Conservation (phyloP, 2,888 invertebrate species). For the Apodemia mormo region DNA sequence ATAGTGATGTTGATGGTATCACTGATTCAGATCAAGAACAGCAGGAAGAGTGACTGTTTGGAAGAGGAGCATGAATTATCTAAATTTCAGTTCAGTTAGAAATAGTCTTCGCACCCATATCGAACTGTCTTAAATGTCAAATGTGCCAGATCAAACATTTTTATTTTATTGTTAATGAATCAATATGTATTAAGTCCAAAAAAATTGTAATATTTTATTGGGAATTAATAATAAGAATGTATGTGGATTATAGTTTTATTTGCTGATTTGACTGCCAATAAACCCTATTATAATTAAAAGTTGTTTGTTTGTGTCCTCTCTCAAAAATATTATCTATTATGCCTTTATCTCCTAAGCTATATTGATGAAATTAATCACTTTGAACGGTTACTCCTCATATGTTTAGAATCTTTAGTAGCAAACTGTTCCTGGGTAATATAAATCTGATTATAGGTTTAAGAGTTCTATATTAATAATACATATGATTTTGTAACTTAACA, state of each 20-base stretch:
- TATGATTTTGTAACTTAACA: too few relatives aligned
- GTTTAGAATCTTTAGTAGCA: not conserved
- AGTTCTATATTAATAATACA: too few relatives aligned
- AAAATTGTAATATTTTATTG: not conserved
- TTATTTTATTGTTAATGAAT: not conserved
- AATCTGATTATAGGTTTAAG: too few relatives aligned
- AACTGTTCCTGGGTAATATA: too few relatives aligned
- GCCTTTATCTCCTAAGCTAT: not conserved
- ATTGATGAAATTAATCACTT: not conserved
- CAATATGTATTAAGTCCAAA: conserved; percentile 2
- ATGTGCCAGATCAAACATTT: not conserved
- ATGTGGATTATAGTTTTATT: not conserved
- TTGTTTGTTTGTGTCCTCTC: not conserved
- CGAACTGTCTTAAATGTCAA: not conserved
- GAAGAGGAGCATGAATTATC: not conserved
- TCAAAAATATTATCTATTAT: not conserved
- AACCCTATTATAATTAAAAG: not conserved
- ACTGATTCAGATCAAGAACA: not conserved
- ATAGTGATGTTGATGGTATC: not conserved
- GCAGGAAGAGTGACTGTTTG: not conserved
- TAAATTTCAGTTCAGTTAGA: not conserved
- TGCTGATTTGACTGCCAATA: not conserved
- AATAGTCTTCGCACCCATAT: not conserved
- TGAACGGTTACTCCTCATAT: not conserved
- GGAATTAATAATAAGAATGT: not conserved